phyloP scores from a whole-genome alignment of 2,888 invertebrate species.

The Vesta saturnalis region DNA sequence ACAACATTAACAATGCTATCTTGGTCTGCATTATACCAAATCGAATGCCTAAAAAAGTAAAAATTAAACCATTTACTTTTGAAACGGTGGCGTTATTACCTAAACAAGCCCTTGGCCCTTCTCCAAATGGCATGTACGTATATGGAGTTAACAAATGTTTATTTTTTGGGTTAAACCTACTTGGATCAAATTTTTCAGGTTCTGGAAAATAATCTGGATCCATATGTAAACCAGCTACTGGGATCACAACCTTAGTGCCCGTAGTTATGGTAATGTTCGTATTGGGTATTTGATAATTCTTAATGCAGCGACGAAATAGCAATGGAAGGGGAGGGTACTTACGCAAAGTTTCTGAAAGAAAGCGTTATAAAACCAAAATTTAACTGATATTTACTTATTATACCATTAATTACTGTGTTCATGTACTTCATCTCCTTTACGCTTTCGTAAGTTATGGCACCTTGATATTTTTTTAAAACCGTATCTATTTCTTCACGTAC shows the following conservation, averaged over 20 bases:
- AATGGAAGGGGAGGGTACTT: conserved; percentile 53
- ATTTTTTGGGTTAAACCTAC: conserved; percentile 26
- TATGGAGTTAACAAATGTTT: conserved; percentile 2
- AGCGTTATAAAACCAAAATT: conserved; percentile 17
- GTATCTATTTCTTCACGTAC: conserved; percentile 63
- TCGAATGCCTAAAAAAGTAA: conserved; percentile 48
- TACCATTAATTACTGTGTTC: conserved; percentile 67
- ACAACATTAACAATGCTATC: conserved; percentile 43
- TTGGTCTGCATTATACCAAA: conserved; percentile 54
- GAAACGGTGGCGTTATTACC: conserved; percentile 46
- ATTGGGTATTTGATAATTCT: conserved; percentile 48
- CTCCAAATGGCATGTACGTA: conserved; percentile 51
- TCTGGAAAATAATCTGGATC: conserved; percentile 32
- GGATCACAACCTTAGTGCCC: conserved; percentile 50
- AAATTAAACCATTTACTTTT: too few relatives aligned
- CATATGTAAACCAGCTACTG: conserved; percentile 13
- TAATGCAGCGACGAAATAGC: conserved; percentile 42
- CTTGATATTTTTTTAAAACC: conserved; percentile 59
- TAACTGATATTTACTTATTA: conserved; percentile 21
- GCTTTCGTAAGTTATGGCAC: conserved; percentile 66
- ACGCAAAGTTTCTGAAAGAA: conserved; percentile 56
- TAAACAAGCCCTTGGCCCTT: conserved; percentile 52
- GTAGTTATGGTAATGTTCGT: conserved; percentile 51
- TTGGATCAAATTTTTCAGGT: conserved; percentile 33
- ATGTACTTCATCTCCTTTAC: conserved; percentile 67